Evolutionary conservation across 1,140 invertebrate species (phyloP).

Genomic region (Dysdera silvatica): DNA sequence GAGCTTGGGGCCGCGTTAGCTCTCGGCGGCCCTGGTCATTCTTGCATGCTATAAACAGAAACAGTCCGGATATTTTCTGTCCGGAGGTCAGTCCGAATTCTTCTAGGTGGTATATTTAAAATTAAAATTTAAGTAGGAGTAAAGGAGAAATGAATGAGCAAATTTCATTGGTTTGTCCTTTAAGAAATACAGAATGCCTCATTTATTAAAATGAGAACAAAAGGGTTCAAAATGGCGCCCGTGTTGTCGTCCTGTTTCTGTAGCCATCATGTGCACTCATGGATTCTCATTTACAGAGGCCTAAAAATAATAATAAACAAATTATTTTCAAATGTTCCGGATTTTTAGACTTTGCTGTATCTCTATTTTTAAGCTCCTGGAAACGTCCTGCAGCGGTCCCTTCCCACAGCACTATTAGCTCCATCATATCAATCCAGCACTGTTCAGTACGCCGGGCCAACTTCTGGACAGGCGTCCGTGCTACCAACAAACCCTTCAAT

Average conservation of each 20-base stretch:
- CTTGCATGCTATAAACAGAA: not conserved
- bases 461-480: no score
- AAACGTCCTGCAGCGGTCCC: not conserved
- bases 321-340: no score
- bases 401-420: not conserved
- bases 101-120: not conserved
- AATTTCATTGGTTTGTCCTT: not conserved
- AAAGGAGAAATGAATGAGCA: not conserved
- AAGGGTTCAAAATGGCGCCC: no score
- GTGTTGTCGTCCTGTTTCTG: no score
- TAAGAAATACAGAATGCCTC: not conserved
- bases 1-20: not conserved
- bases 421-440: not conserved
- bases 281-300: no score
- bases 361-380: not conserved
- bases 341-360: no score
- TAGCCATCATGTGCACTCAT: no score
- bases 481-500: not conserved
- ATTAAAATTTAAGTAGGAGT: not conserved
- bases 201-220: not conserved
- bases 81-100: not conserved
- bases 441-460: not conserved
- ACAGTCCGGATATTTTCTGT: not conserved
- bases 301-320: no score
- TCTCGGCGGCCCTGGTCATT: not conserved